Percentiles rank a stretch among this genome's conserved stretches.
These are phyloP conservation scores for Amblyjoppa fuscipennis DNA, from an alignment of 2,888 invertebrate genomes.

Conservation along the genomic window DNA sequence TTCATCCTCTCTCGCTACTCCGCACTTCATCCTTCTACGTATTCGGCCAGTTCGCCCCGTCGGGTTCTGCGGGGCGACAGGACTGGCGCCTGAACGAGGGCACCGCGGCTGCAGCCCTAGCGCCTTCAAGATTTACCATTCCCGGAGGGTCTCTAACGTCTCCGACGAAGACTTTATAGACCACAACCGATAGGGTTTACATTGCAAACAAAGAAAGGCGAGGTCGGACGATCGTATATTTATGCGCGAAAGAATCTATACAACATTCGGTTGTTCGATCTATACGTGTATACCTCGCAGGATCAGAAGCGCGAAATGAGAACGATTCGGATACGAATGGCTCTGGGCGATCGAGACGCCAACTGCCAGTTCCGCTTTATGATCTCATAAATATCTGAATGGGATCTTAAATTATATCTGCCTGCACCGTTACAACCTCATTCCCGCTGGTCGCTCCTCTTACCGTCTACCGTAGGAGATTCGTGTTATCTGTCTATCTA, in stretches of 20 bases:
- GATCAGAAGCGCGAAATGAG: constrained; percentile 37
- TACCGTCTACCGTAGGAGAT: constrained; percentile 8
- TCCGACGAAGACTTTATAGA: constrained; percentile 36
- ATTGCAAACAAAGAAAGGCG: constrained; percentile 52
- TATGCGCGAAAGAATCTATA: constrained; percentile 11
- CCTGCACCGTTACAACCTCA: constrained; percentile 49
- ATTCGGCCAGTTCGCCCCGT: constrained; percentile 34
- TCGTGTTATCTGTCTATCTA: constrained; percentile 21
- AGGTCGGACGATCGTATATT: constrained; percentile 20
- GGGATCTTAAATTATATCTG: constrained; percentile 80
- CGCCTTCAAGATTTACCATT: constrained; percentile 63
- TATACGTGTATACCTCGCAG: neutral
- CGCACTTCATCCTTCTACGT: constrained; percentile 56
- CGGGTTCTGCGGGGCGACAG: constrained; percentile 37
- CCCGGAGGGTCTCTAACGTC: constrained; percentile 56
- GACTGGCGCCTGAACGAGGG: constrained; percentile 58
- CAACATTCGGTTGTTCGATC: neutral
- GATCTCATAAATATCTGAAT: constrained; percentile 83
- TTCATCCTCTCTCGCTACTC: constrained; percentile 27
- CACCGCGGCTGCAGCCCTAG: neutral
- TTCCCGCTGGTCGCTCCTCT: constrained; percentile 33
- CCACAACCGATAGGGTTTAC: constrained; percentile 46
- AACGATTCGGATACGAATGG: constrained; percentile 69
- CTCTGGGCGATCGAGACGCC: constrained; percentile 74
- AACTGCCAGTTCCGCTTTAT: constrained; percentile 80